Percentiles rank a stretch among this genome's conserved stretches.
These are phyloP conservation scores for Podocnemis expansa DNA, from an alignment of 2,113 vertebrate species.

Conservation along the genomic window DNA sequence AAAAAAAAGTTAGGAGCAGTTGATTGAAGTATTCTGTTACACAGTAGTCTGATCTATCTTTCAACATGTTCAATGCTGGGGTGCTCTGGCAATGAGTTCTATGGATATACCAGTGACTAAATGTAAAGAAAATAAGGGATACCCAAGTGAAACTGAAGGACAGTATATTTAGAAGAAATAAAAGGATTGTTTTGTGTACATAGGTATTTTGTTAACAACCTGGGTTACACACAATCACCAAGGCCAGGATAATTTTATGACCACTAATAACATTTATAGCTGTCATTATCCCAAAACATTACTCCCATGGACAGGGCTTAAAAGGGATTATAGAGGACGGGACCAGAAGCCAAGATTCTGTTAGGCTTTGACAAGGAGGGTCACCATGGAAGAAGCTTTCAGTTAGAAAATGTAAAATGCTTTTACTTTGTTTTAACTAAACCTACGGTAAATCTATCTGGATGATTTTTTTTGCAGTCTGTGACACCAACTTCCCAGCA, in stretches of 20 bases:
- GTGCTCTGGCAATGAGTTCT: background rate
- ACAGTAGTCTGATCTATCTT: background rate
- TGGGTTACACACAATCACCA: background rate
- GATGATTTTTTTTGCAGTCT: background rate
- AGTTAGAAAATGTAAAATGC: background rate
- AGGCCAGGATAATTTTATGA: background rate
- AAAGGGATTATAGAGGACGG: background rate
- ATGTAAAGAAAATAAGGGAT: background rate
- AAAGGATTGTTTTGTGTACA: background rate
- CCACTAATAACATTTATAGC: background rate
- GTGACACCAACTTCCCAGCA: background rate
- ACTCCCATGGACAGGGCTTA: background rate
- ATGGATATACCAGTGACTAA: background rate
- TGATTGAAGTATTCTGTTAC: background rate
- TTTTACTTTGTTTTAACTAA: background rate
- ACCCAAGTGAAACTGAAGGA: background rate
- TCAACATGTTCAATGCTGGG: background rate
- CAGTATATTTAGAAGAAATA: background rate
- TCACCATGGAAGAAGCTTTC: background rate
- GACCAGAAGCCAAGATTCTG: background rate
- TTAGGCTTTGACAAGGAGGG: background rate
- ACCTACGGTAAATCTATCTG: background rate
- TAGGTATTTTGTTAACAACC: background rate
- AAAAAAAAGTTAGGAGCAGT: background rate
- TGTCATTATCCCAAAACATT: background rate